phyloP scores from a whole-genome alignment of 92 coral and sea anemone genomes.

The Phenganax stokvisi region DNA sequence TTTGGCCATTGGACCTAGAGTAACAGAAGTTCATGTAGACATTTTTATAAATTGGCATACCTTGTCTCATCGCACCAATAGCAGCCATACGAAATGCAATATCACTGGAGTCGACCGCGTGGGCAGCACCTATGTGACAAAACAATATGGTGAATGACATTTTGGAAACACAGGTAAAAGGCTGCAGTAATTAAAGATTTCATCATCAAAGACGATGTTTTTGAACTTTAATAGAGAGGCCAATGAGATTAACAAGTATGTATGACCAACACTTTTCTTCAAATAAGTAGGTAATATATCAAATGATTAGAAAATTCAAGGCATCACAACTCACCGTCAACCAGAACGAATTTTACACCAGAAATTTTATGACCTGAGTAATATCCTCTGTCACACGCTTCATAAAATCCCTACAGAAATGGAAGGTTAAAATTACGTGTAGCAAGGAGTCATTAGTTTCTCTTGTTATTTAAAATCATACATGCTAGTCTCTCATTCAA shows the following conservation, averaged over 20 bases:
- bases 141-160: neutral
- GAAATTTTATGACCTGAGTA: constrained; percentile 86
- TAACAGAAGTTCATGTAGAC: neutral
- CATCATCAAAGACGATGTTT: neutral
- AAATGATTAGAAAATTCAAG: neutral
- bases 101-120: constrained; percentile 96
- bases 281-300: neutral
- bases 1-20: no score
- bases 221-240: neutral
- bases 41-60: constrained; percentile 33
- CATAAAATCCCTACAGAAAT: constrained; percentile 75
- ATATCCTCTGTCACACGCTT: constrained; percentile 93
- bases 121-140: constrained; percentile 73
- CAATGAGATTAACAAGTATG: neutral
- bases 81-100: constrained; percentile 93
- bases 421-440: neutral
- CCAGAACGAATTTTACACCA: constrained; percentile 82
- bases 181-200: neutral
- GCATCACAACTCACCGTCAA: constrained; percentile 68
- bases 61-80: constrained; percentile 94
- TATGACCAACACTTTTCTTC: no score
- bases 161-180: neutral
- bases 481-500: neutral
- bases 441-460: neutral
- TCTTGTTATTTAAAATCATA: neutral